phyloP scores from a whole-genome alignment of 2,797 vertebrate species.

The Argyrosomus regius region DNA sequence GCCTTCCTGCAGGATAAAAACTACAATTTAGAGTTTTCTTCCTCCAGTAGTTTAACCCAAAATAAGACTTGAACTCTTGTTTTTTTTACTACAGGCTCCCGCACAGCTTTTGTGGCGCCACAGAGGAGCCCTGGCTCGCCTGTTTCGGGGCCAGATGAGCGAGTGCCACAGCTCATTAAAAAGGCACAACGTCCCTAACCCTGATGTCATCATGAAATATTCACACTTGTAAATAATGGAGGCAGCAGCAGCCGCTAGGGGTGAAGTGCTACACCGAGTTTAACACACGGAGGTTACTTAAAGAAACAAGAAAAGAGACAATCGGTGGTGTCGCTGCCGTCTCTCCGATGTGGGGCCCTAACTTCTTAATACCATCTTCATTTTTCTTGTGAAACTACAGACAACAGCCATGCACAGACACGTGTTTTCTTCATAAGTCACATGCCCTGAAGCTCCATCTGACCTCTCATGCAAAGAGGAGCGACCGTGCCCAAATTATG shows the following conservation, averaged over 20 bases:
- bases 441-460: constrained; percentile 36
- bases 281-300: constrained; percentile 33
- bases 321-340: neutral
- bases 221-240: constrained; percentile 79
- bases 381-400: neutral
- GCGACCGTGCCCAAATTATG: constrained; percentile 40
- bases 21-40: constrained; percentile 9
- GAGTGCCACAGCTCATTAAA: constrained; percentile 66
- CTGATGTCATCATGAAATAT: constrained; percentile 82
- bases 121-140: constrained; percentile 23
- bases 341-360: too few relatives aligned
- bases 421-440: constrained; percentile 21
- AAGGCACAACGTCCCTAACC: constrained; percentile 47
- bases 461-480: constrained; percentile 46
- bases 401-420: constrained; percentile 4
- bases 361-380: too few relatives aligned
- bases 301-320: constrained; percentile 36
- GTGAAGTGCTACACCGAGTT: constrained; percentile 37
- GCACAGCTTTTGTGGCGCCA: constrained; percentile 33
- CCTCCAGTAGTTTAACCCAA: constrained; percentile 32
- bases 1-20: constrained; percentile 36
- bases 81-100: constrained; percentile 53
- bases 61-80: constrained; percentile 41
- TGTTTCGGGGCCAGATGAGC: constrained; percentile 54
- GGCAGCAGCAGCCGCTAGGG: constrained; percentile 44